phyloP scores from a whole-genome alignment of 1,140 invertebrate species.

The Apocrypta bakeri region DNA sequence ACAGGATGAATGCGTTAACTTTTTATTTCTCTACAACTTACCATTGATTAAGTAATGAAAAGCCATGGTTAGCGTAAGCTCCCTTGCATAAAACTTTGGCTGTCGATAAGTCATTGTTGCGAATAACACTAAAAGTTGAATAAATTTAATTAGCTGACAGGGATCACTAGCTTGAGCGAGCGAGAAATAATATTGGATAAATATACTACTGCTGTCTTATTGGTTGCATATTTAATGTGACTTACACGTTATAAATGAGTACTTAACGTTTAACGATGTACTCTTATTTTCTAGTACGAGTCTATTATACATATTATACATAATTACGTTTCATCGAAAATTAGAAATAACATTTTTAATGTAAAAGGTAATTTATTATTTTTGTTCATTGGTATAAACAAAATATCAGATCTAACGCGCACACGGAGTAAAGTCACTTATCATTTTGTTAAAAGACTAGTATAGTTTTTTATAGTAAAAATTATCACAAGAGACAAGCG shows the following conservation, averaged over 20 bases:
- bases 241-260: constrained; percentile 35
- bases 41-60: constrained; percentile 48
- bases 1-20: constrained; percentile 42
- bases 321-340: constrained; percentile 41
- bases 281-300: constrained; percentile 31
- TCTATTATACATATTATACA: constrained; percentile 11
- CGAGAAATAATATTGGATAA: constrained; percentile 50
- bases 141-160: constrained; percentile 58
- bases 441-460: constrained; percentile 33
- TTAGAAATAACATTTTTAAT: constrained; percentile 39
- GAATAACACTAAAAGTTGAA: constrained; percentile 62
- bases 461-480: constrained; percentile 30
- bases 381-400: constrained; percentile 26
- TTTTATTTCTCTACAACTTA: constrained; percentile 51
- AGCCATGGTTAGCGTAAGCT: constrained; percentile 48
- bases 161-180: constrained; percentile 59
- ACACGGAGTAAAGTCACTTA: constrained; percentile 30
- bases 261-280: constrained; percentile 31
- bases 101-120: constrained; percentile 62
- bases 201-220: constrained; percentile 35
- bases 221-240: constrained; percentile 6
- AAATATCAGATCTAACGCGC: constrained; percentile 30
- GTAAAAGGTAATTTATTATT: constrained; percentile 21
- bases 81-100: constrained; percentile 48
- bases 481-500: not conserved